Evolutionary conservation across 2,888 invertebrate genomes (phyloP).

Genomic region (Cybosia mesomella): DNA sequence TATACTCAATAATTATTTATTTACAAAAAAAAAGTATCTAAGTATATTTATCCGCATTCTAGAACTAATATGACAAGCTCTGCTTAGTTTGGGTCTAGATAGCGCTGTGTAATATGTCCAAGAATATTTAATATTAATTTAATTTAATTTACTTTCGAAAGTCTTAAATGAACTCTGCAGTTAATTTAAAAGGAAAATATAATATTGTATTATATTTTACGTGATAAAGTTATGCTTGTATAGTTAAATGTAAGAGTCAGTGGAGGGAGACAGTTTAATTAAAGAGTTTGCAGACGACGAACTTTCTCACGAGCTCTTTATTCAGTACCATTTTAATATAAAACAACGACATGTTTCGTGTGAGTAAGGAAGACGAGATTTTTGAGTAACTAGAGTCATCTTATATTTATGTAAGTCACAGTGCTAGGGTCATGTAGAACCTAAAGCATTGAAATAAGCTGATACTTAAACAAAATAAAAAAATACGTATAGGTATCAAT

Average conservation of each 20-base stretch:
- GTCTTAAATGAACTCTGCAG: not conserved
- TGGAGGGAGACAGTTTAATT: constrained; percentile 15
- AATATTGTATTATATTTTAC: not conserved
- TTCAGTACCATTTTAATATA: constrained; percentile 15
- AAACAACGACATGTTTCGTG: constrained; percentile 14
- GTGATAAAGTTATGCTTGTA: not conserved
- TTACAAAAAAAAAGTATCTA: too few relatives aligned
- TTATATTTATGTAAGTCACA: not conserved
- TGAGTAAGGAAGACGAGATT: constrained; percentile 1
- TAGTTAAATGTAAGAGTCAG: constrained; percentile 1
- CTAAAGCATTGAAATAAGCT: too few relatives aligned
- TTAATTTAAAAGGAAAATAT: not conserved
- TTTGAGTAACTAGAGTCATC: constrained; percentile 12
- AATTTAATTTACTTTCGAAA: not conserved
- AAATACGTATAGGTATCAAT: too few relatives aligned
- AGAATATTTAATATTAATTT: too few relatives aligned
- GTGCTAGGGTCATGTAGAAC: not conserved
- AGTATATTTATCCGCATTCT: too few relatives aligned
- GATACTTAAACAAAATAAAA: too few relatives aligned
- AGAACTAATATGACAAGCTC: too few relatives aligned
- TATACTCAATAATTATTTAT: too few relatives aligned
- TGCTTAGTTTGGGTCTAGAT: too few relatives aligned
- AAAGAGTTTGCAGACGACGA: constrained; percentile 13
- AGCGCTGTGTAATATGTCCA: too few relatives aligned
- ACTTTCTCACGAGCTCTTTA: constrained; percentile 14